These are phyloP conservation scores for Drosophila orena DNA, from an alignment of 1,140 invertebrate genomes.

Conservation along the genomic window DNA sequence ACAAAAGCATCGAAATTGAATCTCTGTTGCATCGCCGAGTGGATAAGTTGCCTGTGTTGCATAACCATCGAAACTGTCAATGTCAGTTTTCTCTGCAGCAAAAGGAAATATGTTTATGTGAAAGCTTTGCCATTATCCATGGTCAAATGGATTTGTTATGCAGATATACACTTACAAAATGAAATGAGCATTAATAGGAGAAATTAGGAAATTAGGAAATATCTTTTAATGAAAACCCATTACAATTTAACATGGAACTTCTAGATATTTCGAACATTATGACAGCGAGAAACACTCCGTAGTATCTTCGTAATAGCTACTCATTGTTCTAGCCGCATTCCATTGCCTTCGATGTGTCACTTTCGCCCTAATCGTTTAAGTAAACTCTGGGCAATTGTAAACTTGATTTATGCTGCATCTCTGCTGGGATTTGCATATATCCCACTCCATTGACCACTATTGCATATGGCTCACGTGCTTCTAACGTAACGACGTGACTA, in stretches of 20 bases:
- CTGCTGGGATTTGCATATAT: constrained; percentile 24
- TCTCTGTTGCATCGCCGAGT: constrained; percentile 27
- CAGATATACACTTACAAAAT: constrained; percentile 1
- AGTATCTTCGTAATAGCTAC: neutral
- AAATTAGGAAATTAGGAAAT: neutral
- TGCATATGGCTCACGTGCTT: constrained; percentile 7
- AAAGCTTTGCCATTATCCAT: constrained; percentile 33
- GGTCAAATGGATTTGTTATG: constrained; percentile 16
- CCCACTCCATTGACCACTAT: constrained; percentile 3
- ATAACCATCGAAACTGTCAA: constrained; percentile 38
- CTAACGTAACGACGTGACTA: constrained; percentile 16
- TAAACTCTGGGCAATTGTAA: constrained; percentile 23
- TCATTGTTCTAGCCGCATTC: constrained; percentile 21
- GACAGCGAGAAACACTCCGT: neutral
- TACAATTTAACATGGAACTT: neutral
- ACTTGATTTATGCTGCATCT: constrained; percentile 33
- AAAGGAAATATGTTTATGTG: constrained; percentile 26
- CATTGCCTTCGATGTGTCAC: constrained; percentile 16
- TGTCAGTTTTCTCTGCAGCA: constrained; percentile 14
- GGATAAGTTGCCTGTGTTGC: constrained; percentile 16
- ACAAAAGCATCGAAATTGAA: constrained; percentile 13
- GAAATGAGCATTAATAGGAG: too few relatives aligned
- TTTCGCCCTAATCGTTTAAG: constrained; percentile 18
- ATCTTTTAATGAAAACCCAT: too few relatives aligned
- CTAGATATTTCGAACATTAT: neutral